These are phyloP conservation scores for Sesia bembeciformis DNA, from an alignment of 2,888 invertebrate genomes.

Conservation along the genomic window DNA sequence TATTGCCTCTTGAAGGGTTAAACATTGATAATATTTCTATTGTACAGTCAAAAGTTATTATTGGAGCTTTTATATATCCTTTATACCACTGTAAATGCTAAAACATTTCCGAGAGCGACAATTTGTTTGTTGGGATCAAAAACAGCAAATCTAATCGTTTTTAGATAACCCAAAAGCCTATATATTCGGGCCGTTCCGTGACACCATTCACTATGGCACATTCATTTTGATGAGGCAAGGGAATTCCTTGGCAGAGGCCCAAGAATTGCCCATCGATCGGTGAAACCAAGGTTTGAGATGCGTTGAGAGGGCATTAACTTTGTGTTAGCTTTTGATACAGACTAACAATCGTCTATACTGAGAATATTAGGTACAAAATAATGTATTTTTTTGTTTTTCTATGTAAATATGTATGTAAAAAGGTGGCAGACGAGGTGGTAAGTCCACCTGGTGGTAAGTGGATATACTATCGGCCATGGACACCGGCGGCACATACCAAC, in stretches of 20 bases:
- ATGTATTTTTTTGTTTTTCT: too few relatives aligned
- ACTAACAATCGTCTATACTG: background rate
- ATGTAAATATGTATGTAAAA: too few relatives aligned
- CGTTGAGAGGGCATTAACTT: background rate
- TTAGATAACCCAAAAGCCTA: background rate
- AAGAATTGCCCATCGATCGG: constrained; percentile 37
- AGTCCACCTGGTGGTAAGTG: too few relatives aligned
- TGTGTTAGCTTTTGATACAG: background rate
- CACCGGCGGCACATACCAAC: too few relatives aligned
- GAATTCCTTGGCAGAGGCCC: constrained; percentile 31
- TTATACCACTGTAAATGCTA: too few relatives aligned
- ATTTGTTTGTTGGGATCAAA: background rate
- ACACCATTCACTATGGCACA: constrained; percentile 23
- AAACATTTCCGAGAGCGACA: too few relatives aligned
- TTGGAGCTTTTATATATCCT: too few relatives aligned
- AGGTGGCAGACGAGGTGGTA: too few relatives aligned
- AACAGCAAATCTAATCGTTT: background rate
- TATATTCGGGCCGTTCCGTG: constrained; percentile 11
- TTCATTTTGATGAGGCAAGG: constrained; percentile 36
- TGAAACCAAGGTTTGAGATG: constrained; percentile 6
- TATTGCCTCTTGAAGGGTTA: too few relatives aligned
- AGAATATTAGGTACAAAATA: background rate
- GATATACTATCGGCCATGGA: too few relatives aligned
- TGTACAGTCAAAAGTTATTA: too few relatives aligned
- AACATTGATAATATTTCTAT: too few relatives aligned